Evolutionary conservation across 2,113 vertebrate genomes (phyloP), one percentile per base, ranked within the genome.

Genomic region (Urocynchramus pylzowi): DNA sequence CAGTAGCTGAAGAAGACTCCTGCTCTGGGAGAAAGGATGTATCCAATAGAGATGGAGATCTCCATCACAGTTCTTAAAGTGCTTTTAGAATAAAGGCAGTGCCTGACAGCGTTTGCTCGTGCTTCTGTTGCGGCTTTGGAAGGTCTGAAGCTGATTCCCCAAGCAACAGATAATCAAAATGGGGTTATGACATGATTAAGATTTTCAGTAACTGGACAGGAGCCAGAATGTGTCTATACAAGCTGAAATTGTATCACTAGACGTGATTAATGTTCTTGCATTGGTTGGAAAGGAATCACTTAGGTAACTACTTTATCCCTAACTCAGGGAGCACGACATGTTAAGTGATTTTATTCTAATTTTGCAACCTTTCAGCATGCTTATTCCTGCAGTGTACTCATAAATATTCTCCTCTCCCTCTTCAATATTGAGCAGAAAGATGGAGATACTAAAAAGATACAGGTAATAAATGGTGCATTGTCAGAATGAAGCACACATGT

Each of bases 271-370:
- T 64, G 56, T 31, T 88, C 56, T 86, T 71, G 44, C 17, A 16
- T 74, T 37, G 31, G 12, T 19, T 59, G 56, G 63, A 93, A 77
- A 71, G 59, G 88, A 90, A 47, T 84, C 53, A 44, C 37, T 53
- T 73, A 74, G 59, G 67, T 54, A 54, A 67, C 39, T 63, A 18
- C n/a, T 87, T 93, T 82, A 89, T 76, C 77, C 41, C 54, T 74
- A 67, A 52, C 35, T 90, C 44, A 60, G 52, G 52, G 68, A 30
- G 14, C 12, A 16, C 10, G 4, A 60, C 39, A n/a, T 17, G 11
- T 75, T 53, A 87, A 89, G 67, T 50, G 76, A 63, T 95, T 90
- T 90, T 79, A 44, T 70, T 77, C 54, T 86, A 42, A 73, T 88
- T 73, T 76, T 28, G 2, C 42, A 70, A 4, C 20, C 4, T 73